Base-by-base conservation (phyloP, 2,888 invertebrate genomes). In the Octonoba sinensis region DNA sequence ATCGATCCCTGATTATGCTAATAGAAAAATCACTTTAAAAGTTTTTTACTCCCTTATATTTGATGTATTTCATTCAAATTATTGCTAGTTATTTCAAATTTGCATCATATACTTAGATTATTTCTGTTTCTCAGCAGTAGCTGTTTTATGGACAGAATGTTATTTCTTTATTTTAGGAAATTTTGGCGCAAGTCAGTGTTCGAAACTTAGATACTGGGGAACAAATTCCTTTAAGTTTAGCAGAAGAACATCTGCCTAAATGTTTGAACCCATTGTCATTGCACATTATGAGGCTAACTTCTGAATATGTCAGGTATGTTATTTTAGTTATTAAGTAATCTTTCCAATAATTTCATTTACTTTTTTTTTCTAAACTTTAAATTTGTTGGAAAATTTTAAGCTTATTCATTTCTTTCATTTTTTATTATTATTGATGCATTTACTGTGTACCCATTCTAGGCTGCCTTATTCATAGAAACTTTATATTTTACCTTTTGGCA, bases 211-310 rank as follows among this genome's bases (percentile, higher is more conserved):
- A 91, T 87, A 91, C 91, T 87, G 96, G 97, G 2, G 97, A 97
- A 89, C 92, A 94, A 86, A 93, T 97, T 86, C 96, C 97, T n/a
- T 90, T 98, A 82, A 96, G 96, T 87, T 93, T 95, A 86, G 97
- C 97, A 1, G 97, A 97, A 88, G 96, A 97, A 88, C 96, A 96
- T 89, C 90, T 96, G 85, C 96, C 96, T 0, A 93, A 94, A 87
- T 94, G 96, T 88, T 93, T 96, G 88, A 97, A 98, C 91, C 98
- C 97, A 3, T 91, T 98, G 79, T 96, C 96, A 22, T 90, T 97
- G 85, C 97, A 98, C 89, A 97, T 98, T 88, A 96, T 97, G 93
- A 91, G 96, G 82, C 90, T 96, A 77, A 96, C 96, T 0, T 95
- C 96, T 0, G 96, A 97, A 89, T 97, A 96, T 88, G 94, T 95